Percentiles rank a stretch among this genome's conserved stretches.
phyloP scores from a whole-genome alignment of 2,113 vertebrate species.

The Cisticola juncidis region DNA sequence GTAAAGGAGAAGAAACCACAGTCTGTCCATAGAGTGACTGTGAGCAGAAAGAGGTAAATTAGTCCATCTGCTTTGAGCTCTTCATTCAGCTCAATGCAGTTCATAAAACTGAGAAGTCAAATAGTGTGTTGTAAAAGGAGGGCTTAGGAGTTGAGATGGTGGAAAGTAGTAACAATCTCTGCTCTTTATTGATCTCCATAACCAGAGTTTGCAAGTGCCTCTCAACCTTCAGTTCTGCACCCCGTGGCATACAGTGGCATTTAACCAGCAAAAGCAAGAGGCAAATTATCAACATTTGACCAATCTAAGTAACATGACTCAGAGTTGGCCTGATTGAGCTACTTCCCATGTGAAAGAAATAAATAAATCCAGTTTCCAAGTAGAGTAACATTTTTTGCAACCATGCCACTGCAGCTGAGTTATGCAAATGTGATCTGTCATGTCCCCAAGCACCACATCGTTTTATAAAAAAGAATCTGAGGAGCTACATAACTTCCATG shows the following conservation, averaged over 20 bases:
- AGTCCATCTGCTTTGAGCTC: not conserved
- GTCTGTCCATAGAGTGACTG: not conserved
- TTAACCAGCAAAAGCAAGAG: not conserved
- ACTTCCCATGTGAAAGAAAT: not conserved
- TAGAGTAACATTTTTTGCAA: not conserved
- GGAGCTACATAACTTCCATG: not conserved
- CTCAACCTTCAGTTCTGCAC: not conserved
- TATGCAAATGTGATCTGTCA: not conserved
- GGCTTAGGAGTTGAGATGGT: not conserved
- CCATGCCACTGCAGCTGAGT: not conserved
- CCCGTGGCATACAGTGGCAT: not conserved
- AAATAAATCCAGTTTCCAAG: not conserved
- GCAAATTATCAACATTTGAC: not conserved
- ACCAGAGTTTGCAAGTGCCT: not conserved
- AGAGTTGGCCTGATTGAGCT: not conserved
- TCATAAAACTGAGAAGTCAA: slow-evolving; percentile 22
- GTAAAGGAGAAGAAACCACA: slow-evolving; percentile 8
- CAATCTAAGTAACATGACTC: not conserved
- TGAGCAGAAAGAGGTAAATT: slow-evolving; percentile 35
- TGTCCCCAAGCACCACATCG: not conserved
- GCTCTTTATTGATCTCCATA: not conserved
- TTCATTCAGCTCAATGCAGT: not conserved
- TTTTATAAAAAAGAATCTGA: not conserved
- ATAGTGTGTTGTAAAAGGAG: slow-evolving; percentile 2
- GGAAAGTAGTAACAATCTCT: not conserved